Conservation (phyloP, 2,113 vertebrate species). For the Oreocharis arfaki region DNA sequence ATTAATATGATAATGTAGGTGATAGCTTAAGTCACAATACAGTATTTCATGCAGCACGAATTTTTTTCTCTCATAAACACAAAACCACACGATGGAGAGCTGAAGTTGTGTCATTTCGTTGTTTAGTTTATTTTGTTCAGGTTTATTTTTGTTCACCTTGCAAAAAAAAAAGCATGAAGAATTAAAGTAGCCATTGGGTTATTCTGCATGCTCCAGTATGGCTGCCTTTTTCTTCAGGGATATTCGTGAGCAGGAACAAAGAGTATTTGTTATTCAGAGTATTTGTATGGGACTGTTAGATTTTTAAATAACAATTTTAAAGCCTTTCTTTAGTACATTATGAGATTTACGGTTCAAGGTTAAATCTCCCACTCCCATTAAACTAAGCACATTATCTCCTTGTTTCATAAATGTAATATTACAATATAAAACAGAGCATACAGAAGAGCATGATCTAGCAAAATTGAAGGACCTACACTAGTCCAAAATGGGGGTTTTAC, state of each 20-base stretch:
- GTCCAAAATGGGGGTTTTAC: background rate
- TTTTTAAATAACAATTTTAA: background rate
- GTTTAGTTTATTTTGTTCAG: background rate
- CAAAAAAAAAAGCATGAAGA: rapidly evolving
- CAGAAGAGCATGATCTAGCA: background rate
- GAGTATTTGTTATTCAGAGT: background rate
- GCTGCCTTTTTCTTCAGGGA: background rate
- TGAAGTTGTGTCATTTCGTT: background rate
- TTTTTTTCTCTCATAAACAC: background rate
- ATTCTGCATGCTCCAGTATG: background rate
- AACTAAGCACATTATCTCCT: background rate
- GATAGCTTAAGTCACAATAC: background rate
- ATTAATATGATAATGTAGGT: background rate
- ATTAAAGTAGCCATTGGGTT: background rate
- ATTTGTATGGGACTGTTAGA: background rate
- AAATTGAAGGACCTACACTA: background rate
- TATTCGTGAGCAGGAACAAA: background rate
- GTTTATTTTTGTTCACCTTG: background rate
- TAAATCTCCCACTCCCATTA: background rate
- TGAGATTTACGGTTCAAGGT: background rate
- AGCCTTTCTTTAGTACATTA: background rate
- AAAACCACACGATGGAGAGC: background rate
- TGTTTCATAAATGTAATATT: background rate
- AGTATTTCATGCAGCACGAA: background rate
- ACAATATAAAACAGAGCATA: background rate